Evolutionary conservation across 1,140 invertebrate genomes (phyloP).

Genomic region (Caerostris extrusa): DNA sequence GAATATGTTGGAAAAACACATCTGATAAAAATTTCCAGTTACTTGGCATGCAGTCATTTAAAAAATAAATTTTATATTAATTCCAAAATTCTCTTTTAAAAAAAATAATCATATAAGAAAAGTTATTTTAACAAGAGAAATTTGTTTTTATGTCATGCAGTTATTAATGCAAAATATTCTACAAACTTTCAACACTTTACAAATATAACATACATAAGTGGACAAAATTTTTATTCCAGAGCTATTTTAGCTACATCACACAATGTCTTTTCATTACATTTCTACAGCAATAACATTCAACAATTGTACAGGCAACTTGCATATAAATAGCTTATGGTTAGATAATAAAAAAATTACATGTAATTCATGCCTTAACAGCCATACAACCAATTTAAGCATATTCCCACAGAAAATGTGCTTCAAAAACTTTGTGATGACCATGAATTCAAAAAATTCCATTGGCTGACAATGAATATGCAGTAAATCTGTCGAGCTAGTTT

Average conservation of each 20-base stretch:
- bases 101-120: too few relatives aligned
- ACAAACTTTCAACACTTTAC: too few relatives aligned
- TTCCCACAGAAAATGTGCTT: conserved; percentile 10
- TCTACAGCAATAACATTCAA: conserved; percentile 2
- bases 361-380: not conserved
- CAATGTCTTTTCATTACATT: not conserved
- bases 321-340: not conserved
- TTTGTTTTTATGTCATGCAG: too few relatives aligned
- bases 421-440: not conserved
- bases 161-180: too few relatives aligned
- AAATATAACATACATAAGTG: too few relatives aligned
- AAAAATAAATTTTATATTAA: too few relatives aligned
- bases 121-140: too few relatives aligned
- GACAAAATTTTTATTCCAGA: not conserved
- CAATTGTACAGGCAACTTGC: not conserved
- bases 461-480: not conserved
- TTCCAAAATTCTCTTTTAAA: too few relatives aligned
- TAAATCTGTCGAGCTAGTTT: not conserved
- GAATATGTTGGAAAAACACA: too few relatives aligned
- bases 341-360: not conserved
- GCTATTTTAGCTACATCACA: not conserved
- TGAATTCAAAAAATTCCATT: not conserved
- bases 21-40: too few relatives aligned
- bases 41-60: too few relatives aligned
- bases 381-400: conserved; percentile 2